Conservation (phyloP, 2,888 invertebrate species). For the Drosophila subsilvestris region DNA sequence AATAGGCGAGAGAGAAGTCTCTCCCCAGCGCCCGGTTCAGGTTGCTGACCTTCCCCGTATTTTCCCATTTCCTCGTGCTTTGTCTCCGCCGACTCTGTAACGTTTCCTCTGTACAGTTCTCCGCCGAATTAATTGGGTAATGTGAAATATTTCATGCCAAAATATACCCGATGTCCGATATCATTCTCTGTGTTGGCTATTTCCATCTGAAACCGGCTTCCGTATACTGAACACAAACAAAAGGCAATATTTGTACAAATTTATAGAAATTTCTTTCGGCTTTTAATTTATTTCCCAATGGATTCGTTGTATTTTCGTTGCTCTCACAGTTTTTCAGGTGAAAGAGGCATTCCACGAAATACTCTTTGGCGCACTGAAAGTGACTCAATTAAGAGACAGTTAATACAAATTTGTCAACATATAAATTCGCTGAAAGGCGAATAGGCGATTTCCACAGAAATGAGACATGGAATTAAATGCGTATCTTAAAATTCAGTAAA, state of each 20-base stretch:
- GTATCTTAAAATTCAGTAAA: neutral
- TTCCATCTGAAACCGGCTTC: constrained; percentile 60
- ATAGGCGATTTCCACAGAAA: neutral
- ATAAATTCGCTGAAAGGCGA: constrained; percentile 40
- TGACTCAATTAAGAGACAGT: constrained; percentile 40
- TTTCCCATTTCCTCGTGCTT: constrained; percentile 63
- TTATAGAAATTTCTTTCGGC: neutral
- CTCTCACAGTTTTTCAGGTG: constrained; percentile 52
- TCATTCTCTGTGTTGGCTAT: constrained; percentile 30
- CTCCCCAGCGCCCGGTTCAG: constrained; percentile 27
- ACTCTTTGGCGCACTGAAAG: constrained; percentile 21
- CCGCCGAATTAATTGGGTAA: constrained; percentile 38
- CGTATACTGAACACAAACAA: constrained; percentile 42
- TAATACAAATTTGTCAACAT: constrained; percentile 27
- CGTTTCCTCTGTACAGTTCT: constrained; percentile 4
- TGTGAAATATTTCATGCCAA: constrained; percentile 42
- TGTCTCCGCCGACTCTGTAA: constrained; percentile 32
- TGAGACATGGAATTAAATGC: neutral
- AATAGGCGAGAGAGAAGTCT: constrained; percentile 55
- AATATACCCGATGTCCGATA: constrained; percentile 16
- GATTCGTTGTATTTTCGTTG: constrained; percentile 39
- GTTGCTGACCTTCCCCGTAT: constrained; percentile 62
- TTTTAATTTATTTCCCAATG: constrained; percentile 11
- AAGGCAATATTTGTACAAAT: constrained; percentile 26
- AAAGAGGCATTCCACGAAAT: constrained; percentile 23